phyloP scores from a whole-genome alignment of 2,113 vertebrate species.

The Brienomyrus longianalis region DNA sequence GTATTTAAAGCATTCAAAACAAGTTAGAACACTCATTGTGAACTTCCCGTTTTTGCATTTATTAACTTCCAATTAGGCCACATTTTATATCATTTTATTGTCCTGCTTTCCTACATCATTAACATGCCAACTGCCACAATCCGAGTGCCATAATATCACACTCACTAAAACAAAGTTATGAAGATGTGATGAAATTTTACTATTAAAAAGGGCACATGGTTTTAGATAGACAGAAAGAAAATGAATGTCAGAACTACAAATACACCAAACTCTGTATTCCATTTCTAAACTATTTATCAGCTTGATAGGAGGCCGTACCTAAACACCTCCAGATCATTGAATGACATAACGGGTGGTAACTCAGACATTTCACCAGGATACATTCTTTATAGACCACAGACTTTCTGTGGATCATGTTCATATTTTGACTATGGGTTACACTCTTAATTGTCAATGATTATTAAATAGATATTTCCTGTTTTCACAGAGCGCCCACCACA shows the following conservation, averaged over 20 bases:
- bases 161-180: background rate
- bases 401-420: background rate
- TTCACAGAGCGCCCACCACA: slow-evolving; percentile 56
- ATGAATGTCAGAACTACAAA: background rate
- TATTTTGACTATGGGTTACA: background rate
- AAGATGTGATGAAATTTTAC: background rate
- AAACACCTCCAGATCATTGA: background rate
- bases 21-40: background rate
- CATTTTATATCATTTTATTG: background rate
- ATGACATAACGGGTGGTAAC: background rate
- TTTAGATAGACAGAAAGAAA: background rate
- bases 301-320: background rate
- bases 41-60: background rate
- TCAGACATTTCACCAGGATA: background rate
- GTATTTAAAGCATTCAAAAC: background rate
- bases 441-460: background rate
- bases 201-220: background rate
- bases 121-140: background rate
- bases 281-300: background rate
- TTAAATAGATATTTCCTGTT: slow-evolving; percentile 7
- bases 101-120: background rate
- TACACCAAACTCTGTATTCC: background rate
- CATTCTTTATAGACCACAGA: background rate
- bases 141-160: background rate
- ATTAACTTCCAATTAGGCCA: background rate